Base-by-base conservation (phyloP, 64 coral and sea anemone genomes). In the Hydrozoanthus tunicans region DNA sequence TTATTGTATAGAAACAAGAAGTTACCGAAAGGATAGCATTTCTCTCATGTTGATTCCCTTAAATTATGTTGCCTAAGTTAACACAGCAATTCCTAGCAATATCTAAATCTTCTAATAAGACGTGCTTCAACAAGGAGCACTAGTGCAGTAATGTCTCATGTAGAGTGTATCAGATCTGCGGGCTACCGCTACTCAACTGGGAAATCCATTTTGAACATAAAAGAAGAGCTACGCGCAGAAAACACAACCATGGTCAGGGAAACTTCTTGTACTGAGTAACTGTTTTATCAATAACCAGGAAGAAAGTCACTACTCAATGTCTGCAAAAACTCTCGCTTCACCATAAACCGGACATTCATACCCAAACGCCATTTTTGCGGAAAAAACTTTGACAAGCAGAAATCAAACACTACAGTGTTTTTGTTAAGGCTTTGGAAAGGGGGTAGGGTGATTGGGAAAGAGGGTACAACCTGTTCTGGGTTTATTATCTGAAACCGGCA, bases 311-410 rank as follows among this genome's bases (percentile, higher is more conserved):
- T 4, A 10, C 10, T 15, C 11, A 65, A 10, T 7, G 7, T 15
- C 63, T 15, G 63, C 63, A 65, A 10, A 15, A 65, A 15, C 17
- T 65, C 3, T 9, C 10, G 63, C 14, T 71, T 59, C 6, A 59
- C 20, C 54, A 9, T 75, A 11, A 75, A 51, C 8, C 7, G 27
- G 24, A 73, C 56, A 86, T 56, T 24, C 23, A 60, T 23, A 73
- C 83, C 83, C 83, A 86, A 86, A 86, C 74, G 83, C 83, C 74
- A 56, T 74, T 72, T 74, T 86, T 86, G 83, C 53, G 6, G 32
- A 9, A 23, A 59, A 86, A 59, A 58, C 9, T 24, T 53, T 7
- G 3, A 13, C 1, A 56, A n/a, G 53, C 63, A 24, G 52, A 85
- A 70, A 62, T 81, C 59, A 62, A 86, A 86, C 13, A 55, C 51